These are phyloP conservation scores for Mythimna ferrago DNA, from an alignment of 2,888 invertebrate genomes.

Conservation along the genomic window DNA sequence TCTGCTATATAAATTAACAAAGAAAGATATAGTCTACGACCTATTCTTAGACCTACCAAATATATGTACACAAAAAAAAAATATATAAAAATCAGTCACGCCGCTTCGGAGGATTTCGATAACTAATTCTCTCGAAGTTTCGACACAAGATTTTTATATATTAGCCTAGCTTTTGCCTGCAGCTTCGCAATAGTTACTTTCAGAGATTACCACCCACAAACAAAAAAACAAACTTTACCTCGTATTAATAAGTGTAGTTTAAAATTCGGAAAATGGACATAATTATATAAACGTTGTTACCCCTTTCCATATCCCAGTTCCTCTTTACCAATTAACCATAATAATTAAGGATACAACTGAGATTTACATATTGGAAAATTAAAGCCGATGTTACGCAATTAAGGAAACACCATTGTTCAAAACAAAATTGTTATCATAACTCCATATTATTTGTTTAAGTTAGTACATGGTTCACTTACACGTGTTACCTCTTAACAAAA, in stretches of 20 bases:
- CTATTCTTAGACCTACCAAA: too few species aligned
- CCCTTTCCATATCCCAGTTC: conserved; percentile 9
- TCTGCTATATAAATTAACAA: not conserved
- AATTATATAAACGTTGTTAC: not conserved
- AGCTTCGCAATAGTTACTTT: too few species aligned
- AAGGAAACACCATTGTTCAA: conserved; percentile 72
- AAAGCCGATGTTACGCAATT: conserved; percentile 62
- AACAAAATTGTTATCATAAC: conserved; percentile 74
- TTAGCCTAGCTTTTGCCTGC: too few species aligned
- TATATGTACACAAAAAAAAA: too few species aligned
- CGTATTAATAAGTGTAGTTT: too few species aligned
- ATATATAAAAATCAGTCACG: too few species aligned
- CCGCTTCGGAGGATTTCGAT: too few species aligned
- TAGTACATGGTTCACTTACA: conserved; percentile 62
- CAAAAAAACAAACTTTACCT: too few species aligned
- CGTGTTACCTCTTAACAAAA: conserved; percentile 72
- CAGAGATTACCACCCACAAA: too few species aligned
- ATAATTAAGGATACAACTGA: conserved; percentile 46
- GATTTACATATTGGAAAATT: conserved; percentile 63
- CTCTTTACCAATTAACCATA: conserved; percentile 17
- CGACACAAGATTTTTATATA: too few species aligned
- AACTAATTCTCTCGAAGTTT: too few species aligned
- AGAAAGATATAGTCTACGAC: too few species aligned
- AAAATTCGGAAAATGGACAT: conserved; percentile 9
- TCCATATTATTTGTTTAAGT: conserved; percentile 68